These are phyloP conservation scores for Luffia ferchaultella DNA, from an alignment of 2,888 invertebrate genomes.

Conservation along the genomic window DNA sequence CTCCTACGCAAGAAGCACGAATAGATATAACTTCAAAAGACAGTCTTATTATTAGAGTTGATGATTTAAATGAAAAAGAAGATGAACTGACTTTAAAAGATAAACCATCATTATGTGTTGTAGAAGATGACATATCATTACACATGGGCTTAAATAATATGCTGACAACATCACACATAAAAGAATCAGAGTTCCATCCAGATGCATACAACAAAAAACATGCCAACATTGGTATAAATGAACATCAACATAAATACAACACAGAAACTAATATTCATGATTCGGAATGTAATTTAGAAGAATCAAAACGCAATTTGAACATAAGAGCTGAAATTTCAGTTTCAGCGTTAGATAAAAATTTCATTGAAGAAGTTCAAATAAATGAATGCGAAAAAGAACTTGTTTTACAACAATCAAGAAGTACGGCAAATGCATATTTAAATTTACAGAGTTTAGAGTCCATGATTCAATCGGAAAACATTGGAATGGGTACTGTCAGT, in stretches of 20 bases:
- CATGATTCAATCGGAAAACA: slow-evolving; percentile 64
- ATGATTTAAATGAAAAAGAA: slow-evolving; percentile 72
- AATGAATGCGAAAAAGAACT: slow-evolving; percentile 74
- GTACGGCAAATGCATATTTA: slow-evolving; percentile 61
- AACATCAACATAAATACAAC: slow-evolving; percentile 68
- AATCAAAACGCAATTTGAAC: slow-evolving; percentile 37
- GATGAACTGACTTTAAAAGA: slow-evolving; percentile 47
- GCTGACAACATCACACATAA: slow-evolving; percentile 71
- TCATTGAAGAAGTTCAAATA: slow-evolving; percentile 62
- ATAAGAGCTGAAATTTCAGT: slow-evolving; percentile 56
- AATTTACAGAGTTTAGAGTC: slow-evolving; percentile 67
- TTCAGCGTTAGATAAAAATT: slow-evolving; percentile 65
- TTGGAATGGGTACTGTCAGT: slow-evolving; percentile 41
- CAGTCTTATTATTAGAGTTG: slow-evolving; percentile 63
- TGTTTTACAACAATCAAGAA: slow-evolving; percentile 52
- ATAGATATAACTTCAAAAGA: slow-evolving; percentile 68
- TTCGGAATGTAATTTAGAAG: slow-evolving; percentile 59
- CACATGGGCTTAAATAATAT: slow-evolving; percentile 67
- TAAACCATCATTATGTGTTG: slow-evolving; percentile 30
- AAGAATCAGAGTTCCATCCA: slow-evolving; percentile 64
- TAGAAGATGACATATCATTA: slow-evolving; percentile 39
- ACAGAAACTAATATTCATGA: slow-evolving; percentile 68
- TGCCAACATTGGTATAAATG: slow-evolving; percentile 68
- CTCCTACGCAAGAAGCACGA: slow-evolving; percentile 68
- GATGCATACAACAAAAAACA: slow-evolving; percentile 52